Percentiles rank a stretch among this genome's conserved stretches.
These are phyloP conservation scores for Crotalus tigris DNA, from an alignment of 2,113 vertebrate species.

Conservation along the genomic window DNA sequence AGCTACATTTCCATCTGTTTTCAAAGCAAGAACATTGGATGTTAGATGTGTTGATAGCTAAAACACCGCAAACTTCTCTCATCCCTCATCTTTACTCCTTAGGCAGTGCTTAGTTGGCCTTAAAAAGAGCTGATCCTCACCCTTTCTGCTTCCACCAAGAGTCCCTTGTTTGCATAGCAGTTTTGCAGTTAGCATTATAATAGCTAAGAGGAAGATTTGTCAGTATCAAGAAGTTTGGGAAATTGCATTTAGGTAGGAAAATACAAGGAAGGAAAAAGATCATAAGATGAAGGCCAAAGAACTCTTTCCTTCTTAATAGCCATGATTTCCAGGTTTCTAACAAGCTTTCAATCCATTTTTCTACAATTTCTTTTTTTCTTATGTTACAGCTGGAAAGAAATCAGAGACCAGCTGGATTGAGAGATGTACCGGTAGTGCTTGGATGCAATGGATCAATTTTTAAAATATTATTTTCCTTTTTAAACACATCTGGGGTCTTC, in stretches of 20 bases:
- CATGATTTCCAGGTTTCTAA: conserved; percentile 34
- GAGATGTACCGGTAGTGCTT: conserved; percentile 30
- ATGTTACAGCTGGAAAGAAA: conserved; percentile 49
- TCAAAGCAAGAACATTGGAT: too few species aligned
- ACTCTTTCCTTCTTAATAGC: conserved; percentile 32
- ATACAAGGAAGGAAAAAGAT: conserved; percentile 41
- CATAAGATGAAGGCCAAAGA: conserved; percentile 23
- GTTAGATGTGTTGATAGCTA: not conserved
- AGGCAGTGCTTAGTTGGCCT: not conserved
- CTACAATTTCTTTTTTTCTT: conserved; percentile 46
- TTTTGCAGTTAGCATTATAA: conserved; percentile 38
- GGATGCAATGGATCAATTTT: conserved; percentile 47
- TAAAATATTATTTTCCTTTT: conserved; percentile 9
- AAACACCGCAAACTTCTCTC: not conserved
- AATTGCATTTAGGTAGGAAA: conserved; percentile 43
- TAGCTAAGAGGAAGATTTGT: conserved; percentile 17
- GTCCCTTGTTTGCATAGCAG: not conserved
- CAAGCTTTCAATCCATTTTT: conserved; percentile 43
- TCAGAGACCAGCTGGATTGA: conserved; percentile 34
- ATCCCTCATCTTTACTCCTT: not conserved
- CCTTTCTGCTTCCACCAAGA: not conserved
- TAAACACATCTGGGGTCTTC: conserved; percentile 16
- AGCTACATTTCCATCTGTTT: too few species aligned
- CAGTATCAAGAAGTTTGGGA: conserved; percentile 30
- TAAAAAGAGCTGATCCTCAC: conserved; percentile 20